phyloP scores from a whole-genome alignment of 2,113 vertebrate genomes.

The Ictalurus punctatus region DNA sequence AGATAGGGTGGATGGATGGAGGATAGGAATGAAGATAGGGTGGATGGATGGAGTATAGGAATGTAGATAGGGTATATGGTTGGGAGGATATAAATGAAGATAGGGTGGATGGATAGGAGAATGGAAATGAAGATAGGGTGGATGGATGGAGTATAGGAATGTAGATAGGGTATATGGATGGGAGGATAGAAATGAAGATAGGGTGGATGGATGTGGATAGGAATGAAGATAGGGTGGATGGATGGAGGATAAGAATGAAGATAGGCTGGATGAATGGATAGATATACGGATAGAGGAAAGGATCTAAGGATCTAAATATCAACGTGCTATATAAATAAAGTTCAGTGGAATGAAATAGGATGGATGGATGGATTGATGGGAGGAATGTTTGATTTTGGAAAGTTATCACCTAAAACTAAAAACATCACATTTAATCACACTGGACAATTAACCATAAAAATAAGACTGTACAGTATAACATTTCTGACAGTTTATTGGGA shows the following conservation, averaged over 20 bases:
- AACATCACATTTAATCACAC: neutral
- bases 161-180: neutral
- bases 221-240: neutral
- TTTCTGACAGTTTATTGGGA: neutral
- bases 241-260: neutral
- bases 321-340: neutral
- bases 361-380: no score
- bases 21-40: neutral
- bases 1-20: neutral
- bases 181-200: neutral
- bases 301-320: neutral
- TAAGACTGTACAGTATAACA: neutral
- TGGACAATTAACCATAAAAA: neutral
- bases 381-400: neutral
- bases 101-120: neutral
- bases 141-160: neutral
- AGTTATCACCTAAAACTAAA: neutral
- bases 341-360: neutral
- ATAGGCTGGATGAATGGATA: neutral
- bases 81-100: neutral
- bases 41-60: neutral
- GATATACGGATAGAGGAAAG: neutral
- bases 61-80: neutral
- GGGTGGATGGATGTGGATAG: neutral
- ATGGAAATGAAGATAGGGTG: neutral